These are phyloP conservation scores for Limosa lapponica DNA, from an alignment of 2,797 vertebrate genomes.

Conservation along the genomic window DNA sequence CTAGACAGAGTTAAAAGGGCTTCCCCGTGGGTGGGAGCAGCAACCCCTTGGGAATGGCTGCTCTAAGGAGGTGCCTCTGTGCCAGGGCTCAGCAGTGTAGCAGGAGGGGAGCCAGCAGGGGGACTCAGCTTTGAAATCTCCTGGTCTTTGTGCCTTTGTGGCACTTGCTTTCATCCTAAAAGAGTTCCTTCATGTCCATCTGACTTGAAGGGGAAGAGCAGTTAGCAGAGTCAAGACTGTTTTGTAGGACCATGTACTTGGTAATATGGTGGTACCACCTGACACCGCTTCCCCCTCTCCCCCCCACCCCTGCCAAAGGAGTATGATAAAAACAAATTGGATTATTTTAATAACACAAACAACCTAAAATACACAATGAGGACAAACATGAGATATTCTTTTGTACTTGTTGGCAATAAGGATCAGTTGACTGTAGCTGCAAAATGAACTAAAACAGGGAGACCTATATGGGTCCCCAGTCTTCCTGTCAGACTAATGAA, in stretches of 20 bases:
- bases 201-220: neutral
- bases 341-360: neutral
- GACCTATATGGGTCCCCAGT: neutral
- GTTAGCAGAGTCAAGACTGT: neutral
- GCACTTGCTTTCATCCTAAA: neutral
- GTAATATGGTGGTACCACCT: neutral
- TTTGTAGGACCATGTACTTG: neutral
- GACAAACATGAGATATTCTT: neutral
- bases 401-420: neutral
- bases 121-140: neutral
- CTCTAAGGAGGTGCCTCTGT: neutral
- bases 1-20: neutral
- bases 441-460: neutral
- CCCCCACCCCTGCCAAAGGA: neutral
- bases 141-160: neutral
- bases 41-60: no score
- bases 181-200: neutral
- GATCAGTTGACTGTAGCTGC: neutral
- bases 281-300: rapidly evolving
- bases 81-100: neutral
- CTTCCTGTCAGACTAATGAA: neutral
- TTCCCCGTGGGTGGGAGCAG: rapidly evolving
- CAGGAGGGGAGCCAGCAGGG: neutral
- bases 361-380: neutral
- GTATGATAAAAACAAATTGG: neutral